Percentiles rank a stretch among this genome's conserved stretches.
Evolutionary conservation across 2,888 invertebrate species (phyloP).

Genomic region (Melolontha melolontha): DNA sequence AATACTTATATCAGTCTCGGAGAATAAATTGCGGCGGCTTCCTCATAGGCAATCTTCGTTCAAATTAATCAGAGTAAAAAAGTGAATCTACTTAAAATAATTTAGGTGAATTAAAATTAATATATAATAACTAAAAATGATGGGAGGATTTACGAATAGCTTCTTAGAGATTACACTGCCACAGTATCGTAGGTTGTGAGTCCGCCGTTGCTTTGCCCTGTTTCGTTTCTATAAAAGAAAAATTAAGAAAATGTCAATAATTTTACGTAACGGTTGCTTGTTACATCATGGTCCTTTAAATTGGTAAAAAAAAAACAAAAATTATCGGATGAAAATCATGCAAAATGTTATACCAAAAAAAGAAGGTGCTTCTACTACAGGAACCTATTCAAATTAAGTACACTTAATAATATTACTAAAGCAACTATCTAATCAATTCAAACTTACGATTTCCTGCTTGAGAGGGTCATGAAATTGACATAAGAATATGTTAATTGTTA

Average conservation of each 20-base stretch:
- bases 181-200: slow-evolving; percentile 99
- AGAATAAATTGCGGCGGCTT: not conserved
- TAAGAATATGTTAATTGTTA: slow-evolving; percentile 35
- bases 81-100: slow-evolving; percentile 1
- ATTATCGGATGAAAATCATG: slow-evolving; percentile 51
- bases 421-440: slow-evolving; percentile 40
- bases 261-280: not conserved
- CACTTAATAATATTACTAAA: slow-evolving; percentile 43
- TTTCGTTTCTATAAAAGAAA: slow-evolving; percentile 83
- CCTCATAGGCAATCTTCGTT: slow-evolving; percentile 6
- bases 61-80: slow-evolving; percentile 16
- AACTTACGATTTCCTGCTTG: slow-evolving; percentile 85
- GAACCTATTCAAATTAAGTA: slow-evolving; percentile 9
- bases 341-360: slow-evolving; percentile 17
- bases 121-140: slow-evolving; percentile 26
- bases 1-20: slow-evolving; percentile 23
- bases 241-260: slow-evolving; percentile 8
- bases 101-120: slow-evolving; percentile 14
- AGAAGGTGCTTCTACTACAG: not conserved
- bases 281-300: not conserved
- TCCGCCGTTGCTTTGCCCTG: slow-evolving; percentile 86
- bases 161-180: slow-evolving; percentile 95
- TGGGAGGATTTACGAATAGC: slow-evolving; percentile 40
- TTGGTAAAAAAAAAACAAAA: slow-evolving; percentile 12
- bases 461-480: slow-evolving; percentile 61